Percentiles rank a stretch among this genome's conserved stretches.
Evolutionary conservation across 1,140 invertebrate genomes (phyloP).

Genomic region (Philotrypesis tridentata): DNA sequence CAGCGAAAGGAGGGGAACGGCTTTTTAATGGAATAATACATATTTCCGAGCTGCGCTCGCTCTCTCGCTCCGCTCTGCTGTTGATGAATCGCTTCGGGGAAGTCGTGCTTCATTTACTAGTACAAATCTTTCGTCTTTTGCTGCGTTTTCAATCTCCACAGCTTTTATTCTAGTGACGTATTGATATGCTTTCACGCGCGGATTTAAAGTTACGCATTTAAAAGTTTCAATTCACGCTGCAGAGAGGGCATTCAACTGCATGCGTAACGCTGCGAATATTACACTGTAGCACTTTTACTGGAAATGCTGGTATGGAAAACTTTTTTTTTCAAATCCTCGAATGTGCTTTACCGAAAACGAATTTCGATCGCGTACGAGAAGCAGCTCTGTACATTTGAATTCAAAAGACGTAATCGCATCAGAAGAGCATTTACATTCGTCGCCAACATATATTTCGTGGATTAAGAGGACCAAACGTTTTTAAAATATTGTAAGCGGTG

Average conservation of each 20-base stretch:
- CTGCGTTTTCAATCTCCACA: not conserved
- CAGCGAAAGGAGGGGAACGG: not conserved
- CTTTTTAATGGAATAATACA: conserved; percentile 19
- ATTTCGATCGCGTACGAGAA: not conserved
- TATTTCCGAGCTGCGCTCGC: not conserved
- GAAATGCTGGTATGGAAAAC: not conserved
- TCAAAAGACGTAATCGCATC: not conserved
- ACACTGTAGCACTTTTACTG: not conserved
- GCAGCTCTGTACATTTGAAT: not conserved
- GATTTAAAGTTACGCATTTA: not conserved
- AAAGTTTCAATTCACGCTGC: no score
- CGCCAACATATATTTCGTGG: not conserved
- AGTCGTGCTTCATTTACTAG: not conserved
- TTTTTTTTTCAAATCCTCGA: not conserved
- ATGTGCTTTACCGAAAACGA: not conserved
- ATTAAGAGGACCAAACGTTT: no score
- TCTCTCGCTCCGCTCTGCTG: no score
- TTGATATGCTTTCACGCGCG: not conserved
- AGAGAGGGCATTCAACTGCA: no score
- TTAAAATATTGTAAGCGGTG: no score
- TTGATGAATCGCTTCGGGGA: not conserved
- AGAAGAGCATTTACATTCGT: not conserved
- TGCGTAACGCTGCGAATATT: no score
- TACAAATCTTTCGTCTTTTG: not conserved
- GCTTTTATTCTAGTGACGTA: not conserved